Evolutionary conservation across 1,140 invertebrate species (phyloP).

Genomic region (Galleria mellonella): DNA sequence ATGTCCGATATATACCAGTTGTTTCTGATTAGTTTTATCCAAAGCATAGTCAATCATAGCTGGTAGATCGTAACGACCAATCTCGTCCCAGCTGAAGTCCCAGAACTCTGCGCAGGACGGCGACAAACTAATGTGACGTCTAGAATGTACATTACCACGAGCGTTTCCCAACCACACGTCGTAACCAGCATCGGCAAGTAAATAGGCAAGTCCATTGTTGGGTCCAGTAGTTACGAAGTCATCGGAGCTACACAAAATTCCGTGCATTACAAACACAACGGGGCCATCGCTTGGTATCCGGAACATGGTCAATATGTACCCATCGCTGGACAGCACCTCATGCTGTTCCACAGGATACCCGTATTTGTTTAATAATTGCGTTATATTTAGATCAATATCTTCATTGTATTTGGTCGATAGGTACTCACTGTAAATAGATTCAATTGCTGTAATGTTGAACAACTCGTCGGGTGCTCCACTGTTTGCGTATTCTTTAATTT

Average conservation of each 20-base stretch:
- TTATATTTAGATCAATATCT: background rate
- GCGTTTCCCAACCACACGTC: background rate
- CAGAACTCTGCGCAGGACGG: background rate
- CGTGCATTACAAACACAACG: background rate
- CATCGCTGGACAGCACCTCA: background rate
- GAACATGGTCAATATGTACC: background rate
- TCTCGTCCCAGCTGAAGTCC: slow-evolving; percentile 76
- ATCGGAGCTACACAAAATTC: background rate
- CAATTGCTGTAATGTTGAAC: too few relatives aligned
- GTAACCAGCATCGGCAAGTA: background rate
- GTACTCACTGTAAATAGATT: too few relatives aligned
- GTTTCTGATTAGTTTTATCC: slow-evolving; percentile 39
- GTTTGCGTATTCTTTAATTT: too few relatives aligned
- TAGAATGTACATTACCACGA: background rate
- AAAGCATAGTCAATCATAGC: slow-evolving; percentile 79
- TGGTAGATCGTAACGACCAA: slow-evolving; percentile 81
- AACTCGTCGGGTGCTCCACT: too few relatives aligned
- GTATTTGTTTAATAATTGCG: background rate
- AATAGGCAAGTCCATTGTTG: background rate
- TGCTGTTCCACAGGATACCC: background rate
- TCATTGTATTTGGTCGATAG: background rate
- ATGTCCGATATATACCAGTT: background rate
- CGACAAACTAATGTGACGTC: background rate
- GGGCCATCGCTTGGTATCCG: background rate
- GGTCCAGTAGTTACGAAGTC: background rate